phyloP scores from a whole-genome alignment of 1,140 invertebrate species.

The Zaprionus davidi region DNA sequence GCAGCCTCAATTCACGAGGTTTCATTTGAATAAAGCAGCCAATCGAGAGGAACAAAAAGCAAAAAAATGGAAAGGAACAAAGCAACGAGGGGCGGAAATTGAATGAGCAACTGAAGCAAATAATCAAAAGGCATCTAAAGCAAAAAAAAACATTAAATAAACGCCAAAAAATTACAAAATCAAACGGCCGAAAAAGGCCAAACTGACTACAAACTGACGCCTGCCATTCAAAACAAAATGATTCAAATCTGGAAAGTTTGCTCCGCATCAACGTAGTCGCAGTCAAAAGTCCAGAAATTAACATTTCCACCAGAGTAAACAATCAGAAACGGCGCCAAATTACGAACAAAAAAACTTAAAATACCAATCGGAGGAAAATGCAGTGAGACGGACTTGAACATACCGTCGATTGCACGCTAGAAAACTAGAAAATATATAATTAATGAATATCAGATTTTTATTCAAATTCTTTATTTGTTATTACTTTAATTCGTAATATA shows the following conservation, averaged over 20 bases:
- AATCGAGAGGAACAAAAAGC: constrained; percentile 53
- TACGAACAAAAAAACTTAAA: constrained; percentile 49
- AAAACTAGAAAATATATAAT: background rate
- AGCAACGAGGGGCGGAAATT: constrained; percentile 65
- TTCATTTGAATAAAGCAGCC: constrained; percentile 62
- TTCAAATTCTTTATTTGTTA: too few species aligned
- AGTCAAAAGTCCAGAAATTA: constrained; percentile 80
- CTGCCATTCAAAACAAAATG: constrained; percentile 63
- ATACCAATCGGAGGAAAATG: constrained; percentile 18
- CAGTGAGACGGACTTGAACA: constrained; percentile 12
- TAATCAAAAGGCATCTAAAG: constrained; percentile 63
- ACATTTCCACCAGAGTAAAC: constrained; percentile 79
- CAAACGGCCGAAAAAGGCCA: constrained; percentile 16
- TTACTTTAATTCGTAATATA: background rate
- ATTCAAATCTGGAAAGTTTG: constrained; percentile 66
- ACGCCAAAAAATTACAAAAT: constrained; percentile 31
- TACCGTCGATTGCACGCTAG: too few species aligned
- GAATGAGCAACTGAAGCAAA: constrained; percentile 76
- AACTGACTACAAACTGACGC: constrained; percentile 29
- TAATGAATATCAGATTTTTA: background rate
- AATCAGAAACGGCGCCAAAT: constrained; percentile 65
- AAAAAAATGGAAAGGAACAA: constrained; percentile 35
- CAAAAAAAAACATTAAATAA: constrained; percentile 37
- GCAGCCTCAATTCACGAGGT: background rate
- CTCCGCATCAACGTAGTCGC: constrained; percentile 45